These are phyloP conservation scores for Heteromurus nitidus DNA, from an alignment of 2,888 invertebrate genomes.

Conservation along the genomic window DNA sequence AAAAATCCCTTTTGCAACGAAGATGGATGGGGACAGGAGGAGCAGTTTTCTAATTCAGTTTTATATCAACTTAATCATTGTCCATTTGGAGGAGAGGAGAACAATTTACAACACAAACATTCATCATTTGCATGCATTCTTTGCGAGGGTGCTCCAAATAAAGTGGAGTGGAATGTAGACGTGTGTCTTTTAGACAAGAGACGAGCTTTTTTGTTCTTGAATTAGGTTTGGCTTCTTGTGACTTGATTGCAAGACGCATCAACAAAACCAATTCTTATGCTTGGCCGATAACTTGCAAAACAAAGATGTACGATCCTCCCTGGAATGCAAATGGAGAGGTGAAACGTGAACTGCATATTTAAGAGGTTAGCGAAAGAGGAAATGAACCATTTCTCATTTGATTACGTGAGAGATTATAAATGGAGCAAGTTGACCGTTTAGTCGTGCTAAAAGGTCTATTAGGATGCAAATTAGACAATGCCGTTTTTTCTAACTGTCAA, in stretches of 20 bases:
- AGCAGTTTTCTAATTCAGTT: not conserved
- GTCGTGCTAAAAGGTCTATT: constrained; percentile 39
- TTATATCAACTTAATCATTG: not conserved
- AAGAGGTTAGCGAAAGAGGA: not conserved
- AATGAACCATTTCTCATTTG: not conserved
- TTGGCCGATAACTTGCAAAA: no score
- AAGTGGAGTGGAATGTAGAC: not conserved
- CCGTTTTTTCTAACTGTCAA: constrained; percentile 8
- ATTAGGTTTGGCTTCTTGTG: not conserved
- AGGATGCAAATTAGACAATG: constrained; percentile 43
- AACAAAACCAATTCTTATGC: not conserved
- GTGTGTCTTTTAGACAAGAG: no score
- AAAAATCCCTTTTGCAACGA: not conserved
- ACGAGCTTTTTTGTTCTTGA: no score
- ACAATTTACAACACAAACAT: not conserved
- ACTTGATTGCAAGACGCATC: not conserved
- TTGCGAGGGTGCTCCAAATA: not conserved
- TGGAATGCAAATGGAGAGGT: constrained; percentile 22
- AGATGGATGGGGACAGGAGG: constrained; percentile 16
- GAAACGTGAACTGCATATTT: constrained; percentile 48
- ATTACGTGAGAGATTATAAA: not conserved
- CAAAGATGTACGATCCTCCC: no score
- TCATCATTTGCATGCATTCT: not conserved
- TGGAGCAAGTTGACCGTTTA: constrained; percentile 18
- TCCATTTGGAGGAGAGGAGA: not conserved